Evolutionary conservation across 2,113 vertebrate genomes (phyloP).

Genomic region (Labeo catla): DNA sequence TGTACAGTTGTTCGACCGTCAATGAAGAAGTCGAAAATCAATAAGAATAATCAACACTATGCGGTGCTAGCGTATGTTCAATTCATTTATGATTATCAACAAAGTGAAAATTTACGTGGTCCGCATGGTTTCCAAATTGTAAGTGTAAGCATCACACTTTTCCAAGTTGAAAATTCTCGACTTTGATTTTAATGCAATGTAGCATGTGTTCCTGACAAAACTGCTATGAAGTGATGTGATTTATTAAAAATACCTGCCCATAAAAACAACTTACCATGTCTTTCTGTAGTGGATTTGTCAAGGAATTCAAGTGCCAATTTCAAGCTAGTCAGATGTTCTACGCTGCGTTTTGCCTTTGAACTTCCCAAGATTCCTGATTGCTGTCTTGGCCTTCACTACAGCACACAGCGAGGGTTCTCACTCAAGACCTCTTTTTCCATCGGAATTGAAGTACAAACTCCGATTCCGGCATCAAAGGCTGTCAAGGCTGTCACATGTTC

Average conservation of each 20-base stretch:
- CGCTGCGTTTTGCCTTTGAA: not conserved
- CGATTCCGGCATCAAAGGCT: not conserved
- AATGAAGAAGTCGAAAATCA: too few relatives aligned
- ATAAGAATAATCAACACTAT: too few relatives aligned
- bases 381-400: not conserved
- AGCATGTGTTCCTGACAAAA: not conserved
- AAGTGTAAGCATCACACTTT: not conserved
- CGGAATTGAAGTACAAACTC: not conserved
- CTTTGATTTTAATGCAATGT: not conserved
- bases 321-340: constrained; percentile 14
- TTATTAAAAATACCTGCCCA: not conserved
- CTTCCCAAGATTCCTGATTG: constrained; percentile 7
- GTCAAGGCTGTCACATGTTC: constrained; percentile 26
- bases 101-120: too few relatives aligned
- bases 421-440: constrained; percentile 15
- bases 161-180: not conserved
- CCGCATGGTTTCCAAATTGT: too few relatives aligned
- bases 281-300: constrained; percentile 20
- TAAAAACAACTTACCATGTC: constrained; percentile 12
- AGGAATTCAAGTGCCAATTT: constrained; percentile 9
- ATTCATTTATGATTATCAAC: too few relatives aligned
- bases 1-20: too few relatives aligned
- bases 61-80: too few relatives aligned
- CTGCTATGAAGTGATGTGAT: not conserved
- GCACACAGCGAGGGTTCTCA: not conserved